phyloP scores from a whole-genome alignment of 2,797 vertebrate species.

The Chelidonichthys spinosus region DNA sequence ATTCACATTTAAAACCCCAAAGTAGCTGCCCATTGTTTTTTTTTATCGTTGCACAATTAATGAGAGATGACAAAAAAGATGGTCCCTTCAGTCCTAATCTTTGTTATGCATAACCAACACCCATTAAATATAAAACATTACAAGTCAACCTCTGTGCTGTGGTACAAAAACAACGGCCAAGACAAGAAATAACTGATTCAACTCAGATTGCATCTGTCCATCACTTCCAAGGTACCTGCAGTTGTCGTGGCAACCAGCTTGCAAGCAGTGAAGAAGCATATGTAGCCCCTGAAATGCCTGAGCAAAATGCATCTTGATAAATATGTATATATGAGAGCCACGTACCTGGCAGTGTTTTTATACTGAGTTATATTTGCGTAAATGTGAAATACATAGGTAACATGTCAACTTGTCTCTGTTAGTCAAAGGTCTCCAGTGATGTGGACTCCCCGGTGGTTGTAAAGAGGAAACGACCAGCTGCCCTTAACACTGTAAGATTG shows the following conservation, averaged over 20 bases:
- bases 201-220: constrained; percentile 8
- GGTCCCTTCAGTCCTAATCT: neutral
- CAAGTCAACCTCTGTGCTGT: neutral
- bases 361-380: neutral
- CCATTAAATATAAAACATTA: neutral
- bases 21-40: neutral
- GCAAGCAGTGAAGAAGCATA: neutral
- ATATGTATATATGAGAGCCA: neutral
- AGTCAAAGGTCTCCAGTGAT: constrained; percentile 70
- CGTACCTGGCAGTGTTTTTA: neutral
- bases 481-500: constrained; percentile 66
- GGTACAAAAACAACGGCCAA: neutral
- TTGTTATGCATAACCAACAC: neutral
- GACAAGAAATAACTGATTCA: constrained; percentile 21
- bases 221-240: constrained; percentile 24
- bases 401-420: constrained; percentile 16
- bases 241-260: constrained; percentile 63
- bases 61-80: neutral
- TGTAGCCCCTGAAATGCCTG: constrained; percentile 5
- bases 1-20: neutral
- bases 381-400: neutral
- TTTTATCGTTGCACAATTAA: no score
- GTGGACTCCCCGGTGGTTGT: constrained; percentile 75
- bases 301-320: neutral
- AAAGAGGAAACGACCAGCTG: constrained; percentile 64